A percentile compares a stretch with the other conserved stretches of the same genome.
Conservation (phyloP, 2,113 vertebrate genomes). For the Myrmecobius fasciatus region DNA sequence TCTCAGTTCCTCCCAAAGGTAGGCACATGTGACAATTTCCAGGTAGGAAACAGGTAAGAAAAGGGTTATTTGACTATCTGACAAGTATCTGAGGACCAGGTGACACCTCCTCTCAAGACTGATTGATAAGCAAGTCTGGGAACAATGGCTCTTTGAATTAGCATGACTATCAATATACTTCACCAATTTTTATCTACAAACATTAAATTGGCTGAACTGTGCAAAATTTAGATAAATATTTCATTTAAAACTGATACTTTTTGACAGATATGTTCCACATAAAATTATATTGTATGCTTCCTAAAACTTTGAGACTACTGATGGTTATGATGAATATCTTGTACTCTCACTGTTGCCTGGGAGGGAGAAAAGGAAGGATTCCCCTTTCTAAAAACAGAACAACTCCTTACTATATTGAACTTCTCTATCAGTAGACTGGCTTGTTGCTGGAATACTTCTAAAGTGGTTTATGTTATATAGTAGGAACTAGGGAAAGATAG, state of each 20-base stretch:
- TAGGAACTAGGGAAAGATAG: background rate
- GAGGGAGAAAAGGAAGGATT: background rate
- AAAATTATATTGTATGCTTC: background rate
- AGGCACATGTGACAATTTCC: background rate
- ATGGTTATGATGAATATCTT: background rate
- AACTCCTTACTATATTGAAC: background rate
- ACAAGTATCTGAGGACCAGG: background rate
- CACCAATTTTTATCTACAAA: background rate
- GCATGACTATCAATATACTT: background rate
- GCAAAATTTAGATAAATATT: background rate
- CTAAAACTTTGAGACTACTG: background rate
- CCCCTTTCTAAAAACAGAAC: background rate
- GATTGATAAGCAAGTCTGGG: too few relatives aligned
- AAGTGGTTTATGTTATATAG: background rate
- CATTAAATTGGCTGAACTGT: background rate
- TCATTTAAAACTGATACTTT: background rate
- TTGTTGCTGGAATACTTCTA: background rate
- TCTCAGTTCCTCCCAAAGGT: background rate
- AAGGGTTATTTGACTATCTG: too few relatives aligned
- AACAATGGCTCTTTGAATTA: background rate
- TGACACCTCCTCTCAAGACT: too few relatives aligned
- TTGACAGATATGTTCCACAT: background rate
- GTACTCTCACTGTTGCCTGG: background rate
- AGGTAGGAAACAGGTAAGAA: background rate
- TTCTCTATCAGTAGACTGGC: background rate